These are phyloP conservation scores for Microcebus ravelobensis DNA, from an alignment of 2,113 vertebrate species.

Conservation along the genomic window DNA sequence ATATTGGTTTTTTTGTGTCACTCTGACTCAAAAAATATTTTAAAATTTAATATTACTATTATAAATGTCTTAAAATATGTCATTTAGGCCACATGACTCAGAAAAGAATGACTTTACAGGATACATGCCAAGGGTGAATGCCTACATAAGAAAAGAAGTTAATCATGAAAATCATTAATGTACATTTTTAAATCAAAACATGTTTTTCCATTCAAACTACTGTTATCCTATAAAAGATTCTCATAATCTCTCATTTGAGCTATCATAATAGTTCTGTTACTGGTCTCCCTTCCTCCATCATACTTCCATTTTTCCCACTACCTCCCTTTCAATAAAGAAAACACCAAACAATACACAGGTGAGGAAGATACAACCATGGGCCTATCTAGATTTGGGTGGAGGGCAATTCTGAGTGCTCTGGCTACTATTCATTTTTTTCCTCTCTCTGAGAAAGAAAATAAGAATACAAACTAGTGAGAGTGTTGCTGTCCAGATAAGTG, in stretches of 20 bases:
- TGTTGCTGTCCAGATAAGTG: neutral
- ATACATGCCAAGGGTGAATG: neutral
- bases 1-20: slow-evolving; percentile 54
- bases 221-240: neutral
- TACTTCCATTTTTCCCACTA: neutral
- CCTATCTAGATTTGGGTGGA: neutral
- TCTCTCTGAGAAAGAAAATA: neutral
- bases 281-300: neutral
- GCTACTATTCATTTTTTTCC: neutral
- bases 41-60: slow-evolving; percentile 62
- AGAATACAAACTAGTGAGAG: neutral
- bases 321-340: neutral
- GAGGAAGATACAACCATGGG: neutral
- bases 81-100: slow-evolving; percentile 32
- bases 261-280: neutral
- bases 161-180: neutral
- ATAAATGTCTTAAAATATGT: slow-evolving; percentile 37
- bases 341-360: neutral
- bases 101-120: slow-evolving; percentile 41
- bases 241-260: neutral
- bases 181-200: neutral
- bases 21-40: slow-evolving; percentile 55
- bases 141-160: neutral
- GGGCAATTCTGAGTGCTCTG: neutral
- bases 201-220: neutral